phyloP scores from a whole-genome alignment of 2,797 vertebrate species.

The Myripristis murdjan region DNA sequence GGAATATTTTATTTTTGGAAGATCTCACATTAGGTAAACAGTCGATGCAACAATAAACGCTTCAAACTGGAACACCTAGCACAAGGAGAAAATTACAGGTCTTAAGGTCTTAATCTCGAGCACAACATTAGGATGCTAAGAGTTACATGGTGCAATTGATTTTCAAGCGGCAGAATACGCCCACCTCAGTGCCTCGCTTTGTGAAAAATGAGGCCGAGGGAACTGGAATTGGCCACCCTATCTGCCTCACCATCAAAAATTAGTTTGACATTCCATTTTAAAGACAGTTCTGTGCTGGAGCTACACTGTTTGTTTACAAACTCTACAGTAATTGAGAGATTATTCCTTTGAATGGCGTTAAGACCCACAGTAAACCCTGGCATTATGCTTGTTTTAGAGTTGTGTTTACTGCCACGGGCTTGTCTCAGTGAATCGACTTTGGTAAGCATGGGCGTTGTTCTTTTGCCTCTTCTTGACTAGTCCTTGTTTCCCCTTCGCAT shows the following conservation, averaged over 20 bases:
- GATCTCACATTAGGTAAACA: slow-evolving; percentile 13
- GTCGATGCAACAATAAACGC: background rate
- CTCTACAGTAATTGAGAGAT: slow-evolving; percentile 31
- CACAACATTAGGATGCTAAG: slow-evolving; percentile 28
- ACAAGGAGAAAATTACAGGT: slow-evolving; percentile 5
- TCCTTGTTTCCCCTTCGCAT: slow-evolving; percentile 3
- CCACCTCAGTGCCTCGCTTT: slow-evolving; percentile 12
- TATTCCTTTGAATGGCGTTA: slow-evolving; percentile 18
- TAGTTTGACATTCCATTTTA: slow-evolving; percentile 7
- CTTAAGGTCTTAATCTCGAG: slow-evolving; percentile 17
- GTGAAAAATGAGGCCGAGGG: slow-evolving; percentile 11
- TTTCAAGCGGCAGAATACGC: slow-evolving; percentile 27
- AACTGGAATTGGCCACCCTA: slow-evolving; percentile 16
- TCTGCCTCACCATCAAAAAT: slow-evolving; percentile 9
- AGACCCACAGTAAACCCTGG: slow-evolving; percentile 23
- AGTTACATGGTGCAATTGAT: slow-evolving; percentile 28
- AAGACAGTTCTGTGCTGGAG: background rate
- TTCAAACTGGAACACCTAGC: background rate
- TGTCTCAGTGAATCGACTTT: slow-evolving; percentile 29
- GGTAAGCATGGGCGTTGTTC: slow-evolving; percentile 30
- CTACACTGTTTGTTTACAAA: slow-evolving; percentile 24
- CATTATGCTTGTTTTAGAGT: slow-evolving; percentile 19
- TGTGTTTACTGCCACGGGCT: slow-evolving; percentile 22
- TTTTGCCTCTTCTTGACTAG: background rate
- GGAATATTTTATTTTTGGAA: slow-evolving; percentile 12